phyloP scores from a whole-genome alignment of 2,888 invertebrate species.

The Agrypnus murinus region DNA sequence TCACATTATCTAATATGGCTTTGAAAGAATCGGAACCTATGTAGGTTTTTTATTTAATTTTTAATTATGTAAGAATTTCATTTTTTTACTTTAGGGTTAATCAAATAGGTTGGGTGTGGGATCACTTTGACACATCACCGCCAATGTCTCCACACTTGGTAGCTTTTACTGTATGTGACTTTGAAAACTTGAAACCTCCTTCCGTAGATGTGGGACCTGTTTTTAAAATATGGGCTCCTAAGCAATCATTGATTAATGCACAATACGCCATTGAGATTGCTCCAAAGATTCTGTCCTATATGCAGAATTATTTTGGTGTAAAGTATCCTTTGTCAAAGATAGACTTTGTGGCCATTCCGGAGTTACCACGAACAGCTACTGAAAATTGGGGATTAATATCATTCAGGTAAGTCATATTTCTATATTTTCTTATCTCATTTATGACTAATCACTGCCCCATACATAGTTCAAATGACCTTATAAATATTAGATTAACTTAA shows the following conservation, averaged over 20 bases:
- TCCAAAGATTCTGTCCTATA: conserved; percentile 72
- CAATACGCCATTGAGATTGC: conserved; percentile 73
- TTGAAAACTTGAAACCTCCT: conserved; percentile 59
- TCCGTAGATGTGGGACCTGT: conserved; percentile 60
- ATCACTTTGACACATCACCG: conserved; percentile 77
- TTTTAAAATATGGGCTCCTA: conserved; percentile 71
- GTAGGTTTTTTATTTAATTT: conserved; percentile 68
- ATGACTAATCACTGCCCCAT: no score
- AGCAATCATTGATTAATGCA: conserved; percentile 65
- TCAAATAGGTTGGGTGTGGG: conserved; percentile 76
- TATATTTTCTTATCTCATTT: no score
- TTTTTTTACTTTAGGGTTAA: conserved; percentile 62
- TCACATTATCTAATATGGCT: conserved; percentile 84
- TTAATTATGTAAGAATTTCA: conserved; percentile 14
- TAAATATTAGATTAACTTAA: no score
- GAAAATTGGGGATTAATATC: conserved; percentile 77
- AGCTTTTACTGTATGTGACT: conserved; percentile 73
- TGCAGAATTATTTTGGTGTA: conserved; percentile 74
- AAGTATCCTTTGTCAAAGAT: conserved; percentile 74
- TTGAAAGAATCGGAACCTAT: conserved; percentile 72
- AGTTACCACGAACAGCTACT: conserved; percentile 74
- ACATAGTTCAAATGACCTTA: no score
- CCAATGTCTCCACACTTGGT: conserved; percentile 86
- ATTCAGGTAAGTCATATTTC: conserved; percentile 74
- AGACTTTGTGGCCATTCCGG: conserved; percentile 77